Evolutionary conservation across 2,888 invertebrate species (phyloP).

Genomic region (Oxyteleia sp.): DNA sequence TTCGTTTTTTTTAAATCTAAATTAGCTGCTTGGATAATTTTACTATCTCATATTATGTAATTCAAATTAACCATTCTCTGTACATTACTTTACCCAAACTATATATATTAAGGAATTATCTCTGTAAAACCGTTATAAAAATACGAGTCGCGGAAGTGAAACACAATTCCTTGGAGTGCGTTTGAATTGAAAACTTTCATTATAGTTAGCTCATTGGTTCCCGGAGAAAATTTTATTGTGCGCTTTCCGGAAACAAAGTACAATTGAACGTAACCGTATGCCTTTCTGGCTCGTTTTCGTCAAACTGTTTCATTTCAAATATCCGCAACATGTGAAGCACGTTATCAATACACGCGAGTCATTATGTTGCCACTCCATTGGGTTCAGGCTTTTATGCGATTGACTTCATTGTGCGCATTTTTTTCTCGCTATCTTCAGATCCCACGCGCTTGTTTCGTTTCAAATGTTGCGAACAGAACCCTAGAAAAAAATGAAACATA

Average conservation of each 20-base stretch:
- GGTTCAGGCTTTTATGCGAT: neutral
- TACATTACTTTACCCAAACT: neutral
- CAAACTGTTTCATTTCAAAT: constrained; percentile 33
- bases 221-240: constrained; percentile 44
- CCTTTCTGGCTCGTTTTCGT: constrained; percentile 8
- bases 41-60: too few species aligned
- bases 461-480: neutral
- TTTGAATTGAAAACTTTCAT: constrained; percentile 8
- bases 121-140: neutral
- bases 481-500: neutral
- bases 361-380: constrained; percentile 12
- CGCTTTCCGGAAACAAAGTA: constrained; percentile 47
- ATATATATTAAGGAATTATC: neutral
- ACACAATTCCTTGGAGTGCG: neutral
- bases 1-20: too few species aligned
- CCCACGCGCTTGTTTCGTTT: neutral
- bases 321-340: constrained; percentile 50
- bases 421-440: neutral
- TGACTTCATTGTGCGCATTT: neutral
- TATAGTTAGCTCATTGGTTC: constrained; percentile 6
- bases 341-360: constrained; percentile 39
- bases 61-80: neutral
- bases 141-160: constrained; percentile 32
- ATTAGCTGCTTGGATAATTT: too few species aligned
- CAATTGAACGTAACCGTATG: constrained; percentile 28